phyloP scores from a whole-genome alignment of 2,888 invertebrate species.

The Epistrophella euchroma region DNA sequence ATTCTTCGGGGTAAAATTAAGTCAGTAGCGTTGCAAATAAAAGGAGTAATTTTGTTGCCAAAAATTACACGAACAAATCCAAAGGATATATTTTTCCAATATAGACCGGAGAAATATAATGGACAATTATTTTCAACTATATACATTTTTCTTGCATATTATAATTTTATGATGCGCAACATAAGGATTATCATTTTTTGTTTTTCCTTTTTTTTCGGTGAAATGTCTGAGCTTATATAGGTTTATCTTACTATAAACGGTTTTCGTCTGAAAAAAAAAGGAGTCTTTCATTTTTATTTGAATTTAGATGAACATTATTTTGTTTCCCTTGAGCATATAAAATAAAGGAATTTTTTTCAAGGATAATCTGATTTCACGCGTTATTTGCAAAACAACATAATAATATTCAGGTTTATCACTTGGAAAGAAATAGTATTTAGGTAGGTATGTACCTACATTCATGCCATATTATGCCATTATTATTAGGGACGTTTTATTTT shows the following conservation, averaged over 20 bases:
- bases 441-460: no score
- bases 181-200: conserved; percentile 11
- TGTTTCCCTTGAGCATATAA: not conserved
- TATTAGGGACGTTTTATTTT: not conserved
- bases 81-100: conserved; percentile 7
- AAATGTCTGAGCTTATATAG: conserved; percentile 5
- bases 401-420: conserved; percentile 20
- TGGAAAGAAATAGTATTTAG: conserved; percentile 11
- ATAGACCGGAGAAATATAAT: conserved; percentile 2
- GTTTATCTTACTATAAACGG: not conserved
- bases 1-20: conserved; percentile 10
- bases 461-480: conserved; percentile 11
- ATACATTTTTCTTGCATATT: not conserved
- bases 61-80: not conserved
- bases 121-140: conserved; percentile 19
- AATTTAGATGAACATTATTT: conserved; percentile 6
- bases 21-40: conserved; percentile 4
- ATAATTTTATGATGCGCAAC: conserved; percentile 29
- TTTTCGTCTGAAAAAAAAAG: conserved; percentile 17
- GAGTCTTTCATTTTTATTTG: conserved; percentile 15
- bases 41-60: not conserved
- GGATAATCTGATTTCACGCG: conserved; percentile 29
- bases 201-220: not conserved
- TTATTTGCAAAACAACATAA: conserved; percentile 8
- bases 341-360: not conserved